phyloP scores from a whole-genome alignment of 2,888 invertebrate species.

The Spilarctia lutea region DNA sequence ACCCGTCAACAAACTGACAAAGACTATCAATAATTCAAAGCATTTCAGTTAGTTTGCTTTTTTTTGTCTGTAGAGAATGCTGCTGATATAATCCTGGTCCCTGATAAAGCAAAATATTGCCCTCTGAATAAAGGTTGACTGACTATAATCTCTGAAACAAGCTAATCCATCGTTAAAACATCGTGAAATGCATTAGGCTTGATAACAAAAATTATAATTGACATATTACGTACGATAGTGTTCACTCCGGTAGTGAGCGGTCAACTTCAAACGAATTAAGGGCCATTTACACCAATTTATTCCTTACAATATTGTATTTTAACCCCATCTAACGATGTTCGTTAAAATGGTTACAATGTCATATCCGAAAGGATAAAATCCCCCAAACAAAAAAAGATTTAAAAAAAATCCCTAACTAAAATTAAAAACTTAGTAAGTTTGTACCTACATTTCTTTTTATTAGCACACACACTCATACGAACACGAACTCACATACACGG shows the following conservation, averaged over 20 bases:
- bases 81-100: conserved; percentile 8
- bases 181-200: conserved; percentile 54
- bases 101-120: conserved; percentile 32
- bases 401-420: neutral
- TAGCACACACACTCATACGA: no score
- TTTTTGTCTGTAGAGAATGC: neutral
- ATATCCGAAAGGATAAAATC: no score
- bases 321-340: no score
- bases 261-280: conserved; percentile 58
- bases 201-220: conserved; percentile 60
- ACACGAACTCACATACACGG: no score
- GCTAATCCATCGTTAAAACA: conserved; percentile 52
- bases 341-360: no score
- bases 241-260: conserved; percentile 67
- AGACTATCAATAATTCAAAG: conserved; percentile 10
- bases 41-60: conserved; percentile 9
- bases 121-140: conserved; percentile 27
- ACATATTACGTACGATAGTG: conserved; percentile 57
- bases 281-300: conserved; percentile 33
- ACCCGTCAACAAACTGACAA: no score
- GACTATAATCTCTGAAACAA: conserved; percentile 50
- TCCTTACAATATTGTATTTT: neutral
- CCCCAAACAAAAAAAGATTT: no score
- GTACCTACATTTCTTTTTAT: no score
- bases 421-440: neutral